These are phyloP conservation scores for Myotis vivesi DNA, from an alignment of 2,797 vertebrate species.

Conservation along the genomic window DNA sequence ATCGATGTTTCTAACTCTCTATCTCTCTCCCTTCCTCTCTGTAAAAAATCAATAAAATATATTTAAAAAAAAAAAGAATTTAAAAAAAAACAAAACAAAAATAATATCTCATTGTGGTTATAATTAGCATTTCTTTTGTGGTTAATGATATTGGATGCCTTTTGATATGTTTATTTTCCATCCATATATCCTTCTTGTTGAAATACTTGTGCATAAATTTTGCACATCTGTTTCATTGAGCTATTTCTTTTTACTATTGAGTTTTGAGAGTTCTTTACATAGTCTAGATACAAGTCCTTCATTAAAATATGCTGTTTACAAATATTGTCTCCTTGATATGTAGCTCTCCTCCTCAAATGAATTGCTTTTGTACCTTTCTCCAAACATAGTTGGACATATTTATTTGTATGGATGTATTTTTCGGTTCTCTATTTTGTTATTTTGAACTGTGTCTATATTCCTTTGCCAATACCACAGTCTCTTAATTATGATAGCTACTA, in stretches of 20 bases:
- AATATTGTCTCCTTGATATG: background rate
- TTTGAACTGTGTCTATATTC: background rate
- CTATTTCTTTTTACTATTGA: background rate
- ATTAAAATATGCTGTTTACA: background rate
- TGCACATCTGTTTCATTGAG: background rate
- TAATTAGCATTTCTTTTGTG: background rate
- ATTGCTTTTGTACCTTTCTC: background rate
- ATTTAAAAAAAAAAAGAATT: too few species aligned
- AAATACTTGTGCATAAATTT: background rate
- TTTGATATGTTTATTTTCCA: background rate
- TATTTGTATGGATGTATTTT: background rate
- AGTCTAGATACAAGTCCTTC: background rate
- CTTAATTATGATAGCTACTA: background rate
- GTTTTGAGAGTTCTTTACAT: background rate
- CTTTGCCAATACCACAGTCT: background rate
- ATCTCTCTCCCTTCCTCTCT: too few species aligned
- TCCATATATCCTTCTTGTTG: background rate
- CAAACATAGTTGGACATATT: background rate
- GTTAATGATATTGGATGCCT: background rate
- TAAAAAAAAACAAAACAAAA: too few species aligned
- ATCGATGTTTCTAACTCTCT: too few species aligned
- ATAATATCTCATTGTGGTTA: background rate
- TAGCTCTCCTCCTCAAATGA: background rate
- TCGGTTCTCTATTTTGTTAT: background rate
- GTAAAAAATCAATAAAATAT: too few species aligned